A percentile compares a stretch with the other conserved stretches of the same genome.
phyloP scores from a whole-genome alignment of 2,888 invertebrate genomes.

The Apodemia duryi region DNA sequence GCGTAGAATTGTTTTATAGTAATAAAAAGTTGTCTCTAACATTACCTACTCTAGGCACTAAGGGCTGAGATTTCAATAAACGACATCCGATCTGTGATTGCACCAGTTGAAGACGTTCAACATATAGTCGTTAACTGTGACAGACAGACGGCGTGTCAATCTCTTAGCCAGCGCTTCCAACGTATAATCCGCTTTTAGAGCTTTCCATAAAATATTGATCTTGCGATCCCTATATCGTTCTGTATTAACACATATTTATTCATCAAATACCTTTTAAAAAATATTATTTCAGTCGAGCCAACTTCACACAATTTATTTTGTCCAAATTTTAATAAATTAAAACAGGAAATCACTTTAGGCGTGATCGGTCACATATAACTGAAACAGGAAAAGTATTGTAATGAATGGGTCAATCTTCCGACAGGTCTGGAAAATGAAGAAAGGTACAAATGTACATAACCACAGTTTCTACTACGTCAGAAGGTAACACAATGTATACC shows the following conservation, averaged over 20 bases:
- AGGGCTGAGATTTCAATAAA: constrained; percentile 73
- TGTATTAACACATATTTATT: neutral
- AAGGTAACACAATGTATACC: too few relatives aligned
- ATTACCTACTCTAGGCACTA: constrained; percentile 41
- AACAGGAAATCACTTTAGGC: too few relatives aligned
- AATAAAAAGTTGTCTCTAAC: constrained; percentile 31
- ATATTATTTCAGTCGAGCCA: too few relatives aligned
- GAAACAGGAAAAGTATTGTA: too few relatives aligned
- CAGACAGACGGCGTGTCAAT: constrained; percentile 26
- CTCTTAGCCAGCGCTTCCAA: neutral
- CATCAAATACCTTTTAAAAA: neutral
- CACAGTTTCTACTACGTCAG: too few relatives aligned
- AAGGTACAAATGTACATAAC: too few relatives aligned
- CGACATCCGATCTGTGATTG: constrained; percentile 61
- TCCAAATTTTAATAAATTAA: too few relatives aligned
- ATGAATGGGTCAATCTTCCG: too few relatives aligned
- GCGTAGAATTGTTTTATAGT: too few relatives aligned
- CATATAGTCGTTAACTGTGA: constrained; percentile 28
- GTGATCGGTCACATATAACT: too few relatives aligned
- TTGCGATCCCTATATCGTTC: neutral
- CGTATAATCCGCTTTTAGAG: neutral
- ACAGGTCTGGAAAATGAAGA: too few relatives aligned
- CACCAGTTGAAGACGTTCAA: constrained; percentile 30
- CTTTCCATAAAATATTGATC: neutral
- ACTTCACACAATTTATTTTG: too few relatives aligned